phyloP scores from a whole-genome alignment of 2,888 invertebrate species.

The Thymelicus sylvestris region DNA sequence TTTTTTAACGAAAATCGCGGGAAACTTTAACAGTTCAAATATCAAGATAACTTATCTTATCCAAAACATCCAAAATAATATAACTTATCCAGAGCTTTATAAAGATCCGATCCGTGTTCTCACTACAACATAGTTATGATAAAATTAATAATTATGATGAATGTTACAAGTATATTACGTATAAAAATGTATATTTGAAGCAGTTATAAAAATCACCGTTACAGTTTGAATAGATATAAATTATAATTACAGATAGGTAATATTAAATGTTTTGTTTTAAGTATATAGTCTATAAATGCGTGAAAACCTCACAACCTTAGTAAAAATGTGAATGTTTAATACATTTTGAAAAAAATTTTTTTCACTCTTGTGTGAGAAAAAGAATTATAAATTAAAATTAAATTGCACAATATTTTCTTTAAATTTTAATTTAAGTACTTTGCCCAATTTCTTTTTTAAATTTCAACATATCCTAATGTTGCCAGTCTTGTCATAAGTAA shows the following conservation, averaged over 20 bases:
- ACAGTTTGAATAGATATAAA: no score
- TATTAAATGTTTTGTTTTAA: background rate
- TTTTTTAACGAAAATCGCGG: no score
- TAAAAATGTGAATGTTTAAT: slow-evolving; percentile 1
- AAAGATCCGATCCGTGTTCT: no score
- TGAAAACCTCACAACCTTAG: slow-evolving; percentile 40
- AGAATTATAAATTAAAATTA: slow-evolving; percentile 22
- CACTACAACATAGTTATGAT: no score
- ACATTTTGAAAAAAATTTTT: background rate
- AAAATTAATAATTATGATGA: no score
- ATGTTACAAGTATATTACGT: background rate
- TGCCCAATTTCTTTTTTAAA: slow-evolving; percentile 34
- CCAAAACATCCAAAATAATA: no score
- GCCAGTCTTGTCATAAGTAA: slow-evolving; percentile 28
- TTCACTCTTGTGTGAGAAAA: no score
- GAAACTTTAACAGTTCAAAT: no score
- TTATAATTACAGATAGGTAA: no score
- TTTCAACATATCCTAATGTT: slow-evolving; percentile 10
- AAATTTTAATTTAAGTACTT: slow-evolving; percentile 41
- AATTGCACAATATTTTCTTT: slow-evolving; percentile 13
- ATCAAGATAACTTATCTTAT: no score
- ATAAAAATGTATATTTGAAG: background rate
- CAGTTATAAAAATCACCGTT: background rate
- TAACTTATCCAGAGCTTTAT: background rate
- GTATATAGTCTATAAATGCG: slow-evolving; percentile 28